Evolutionary conservation across 1,140 invertebrate genomes (phyloP).

Genomic region (Drepana arcuata): DNA sequence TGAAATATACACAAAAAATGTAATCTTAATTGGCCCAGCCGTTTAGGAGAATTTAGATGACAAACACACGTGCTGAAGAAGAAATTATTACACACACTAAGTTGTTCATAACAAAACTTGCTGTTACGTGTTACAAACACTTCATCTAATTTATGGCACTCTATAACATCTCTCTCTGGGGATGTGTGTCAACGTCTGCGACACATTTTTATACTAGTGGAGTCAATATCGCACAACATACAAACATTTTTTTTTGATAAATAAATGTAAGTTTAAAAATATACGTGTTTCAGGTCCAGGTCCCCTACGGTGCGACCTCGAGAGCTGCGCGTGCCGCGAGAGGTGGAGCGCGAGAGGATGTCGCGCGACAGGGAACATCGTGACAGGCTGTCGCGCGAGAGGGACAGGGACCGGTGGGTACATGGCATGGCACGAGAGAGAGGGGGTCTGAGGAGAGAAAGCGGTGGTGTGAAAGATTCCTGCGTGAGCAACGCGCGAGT

Average conservation of each 20-base stretch:
- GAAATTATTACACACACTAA: no score
- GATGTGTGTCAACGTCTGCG: no score
- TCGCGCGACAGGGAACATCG: conserved; percentile 52
- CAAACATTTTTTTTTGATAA: not conserved
- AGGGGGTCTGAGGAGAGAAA: not conserved
- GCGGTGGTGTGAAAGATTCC: not conserved
- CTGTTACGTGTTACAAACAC: not conserved
- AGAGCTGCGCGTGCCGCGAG: conserved; percentile 31
- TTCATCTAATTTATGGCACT: no score
- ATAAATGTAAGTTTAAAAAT: not conserved
- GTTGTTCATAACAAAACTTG: not conserved
- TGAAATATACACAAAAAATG: no score
- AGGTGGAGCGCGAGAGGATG: conserved; percentile 50
- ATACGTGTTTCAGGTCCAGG: conserved; percentile 30
- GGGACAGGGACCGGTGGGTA: conserved; percentile 44
- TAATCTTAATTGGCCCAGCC: no score
- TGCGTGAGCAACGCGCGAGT: not conserved
- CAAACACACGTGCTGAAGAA: no score
- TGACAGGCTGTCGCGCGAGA: conserved; percentile 35
- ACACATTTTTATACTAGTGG: no score
- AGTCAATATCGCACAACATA: not conserved
- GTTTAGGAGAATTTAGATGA: no score
- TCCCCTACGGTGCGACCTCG: conserved; percentile 34
- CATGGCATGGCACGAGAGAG: not conserved
- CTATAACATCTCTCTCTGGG: no score